Conservation (phyloP, 1,140 invertebrate species). For the Globodera rostochiensis region DNA sequence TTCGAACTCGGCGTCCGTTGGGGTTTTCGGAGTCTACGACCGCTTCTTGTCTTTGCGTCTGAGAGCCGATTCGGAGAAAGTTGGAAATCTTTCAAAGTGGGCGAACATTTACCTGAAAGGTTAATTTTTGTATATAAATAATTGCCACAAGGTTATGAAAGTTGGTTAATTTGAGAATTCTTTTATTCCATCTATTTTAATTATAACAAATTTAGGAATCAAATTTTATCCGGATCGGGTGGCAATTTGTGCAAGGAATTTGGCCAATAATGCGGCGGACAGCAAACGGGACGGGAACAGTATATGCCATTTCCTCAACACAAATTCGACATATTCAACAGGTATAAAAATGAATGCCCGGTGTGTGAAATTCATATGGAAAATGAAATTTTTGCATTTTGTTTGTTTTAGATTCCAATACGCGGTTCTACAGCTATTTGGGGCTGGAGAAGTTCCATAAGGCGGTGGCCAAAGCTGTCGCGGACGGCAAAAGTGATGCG, state of each 20-base stretch:
- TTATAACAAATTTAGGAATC: background rate
- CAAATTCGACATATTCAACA: slow-evolving; percentile 15
- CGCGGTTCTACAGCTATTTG: slow-evolving; percentile 34
- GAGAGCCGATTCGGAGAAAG: slow-evolving; percentile 21
- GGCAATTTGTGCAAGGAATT: slow-evolving; percentile 39
- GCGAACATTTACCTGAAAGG: slow-evolving; percentile 34
- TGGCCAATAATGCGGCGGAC: slow-evolving; percentile 37
- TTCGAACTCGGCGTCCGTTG: slow-evolving; percentile 25
- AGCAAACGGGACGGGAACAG: slow-evolving; percentile 41
- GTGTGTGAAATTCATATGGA: no score
- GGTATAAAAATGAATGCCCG: background rate
- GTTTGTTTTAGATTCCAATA: slow-evolving; percentile 34
- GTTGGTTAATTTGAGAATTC: no score
- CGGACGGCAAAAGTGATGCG: slow-evolving; percentile 4
- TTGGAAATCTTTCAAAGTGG: slow-evolving; percentile 49
- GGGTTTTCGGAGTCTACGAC: slow-evolving; percentile 26
- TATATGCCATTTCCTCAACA: slow-evolving; percentile 13
- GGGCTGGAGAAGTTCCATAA: slow-evolving; percentile 46
- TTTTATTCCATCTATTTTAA: no score
- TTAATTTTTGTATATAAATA: background rate
- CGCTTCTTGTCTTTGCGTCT: slow-evolving; percentile 32
- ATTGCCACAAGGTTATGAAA: no score
- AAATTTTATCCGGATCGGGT: slow-evolving; percentile 18
- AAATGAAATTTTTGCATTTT: no score
- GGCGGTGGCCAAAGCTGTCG: slow-evolving; percentile 28